Conservation (phyloP, 2,888 invertebrate genomes). For the Agriopis marginaria region DNA sequence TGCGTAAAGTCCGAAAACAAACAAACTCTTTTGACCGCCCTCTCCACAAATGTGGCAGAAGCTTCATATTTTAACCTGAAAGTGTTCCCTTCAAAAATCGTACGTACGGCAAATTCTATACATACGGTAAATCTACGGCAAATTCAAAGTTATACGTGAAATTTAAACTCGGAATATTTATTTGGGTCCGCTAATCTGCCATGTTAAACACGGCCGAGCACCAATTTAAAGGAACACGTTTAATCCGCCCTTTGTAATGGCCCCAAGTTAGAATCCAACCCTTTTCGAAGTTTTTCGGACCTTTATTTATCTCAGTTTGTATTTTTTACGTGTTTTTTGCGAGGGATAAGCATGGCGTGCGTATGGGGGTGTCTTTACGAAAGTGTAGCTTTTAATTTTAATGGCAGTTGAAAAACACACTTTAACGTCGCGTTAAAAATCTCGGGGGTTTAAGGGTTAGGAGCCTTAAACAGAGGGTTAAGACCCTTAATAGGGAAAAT, state of each 20-base stretch:
- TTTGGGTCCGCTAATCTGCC: conserved; percentile 58
- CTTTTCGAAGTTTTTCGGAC: conserved; percentile 25
- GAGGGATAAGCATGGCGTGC: conserved; percentile 9
- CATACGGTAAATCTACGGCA: conserved; percentile 4
- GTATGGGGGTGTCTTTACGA: background rate
- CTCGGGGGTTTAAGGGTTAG: background rate
- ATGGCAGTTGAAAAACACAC: conserved; percentile 5
- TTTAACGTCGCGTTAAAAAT: background rate
- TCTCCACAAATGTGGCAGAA: background rate
- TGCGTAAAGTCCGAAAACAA: background rate
- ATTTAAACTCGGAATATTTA: conserved; percentile 47
- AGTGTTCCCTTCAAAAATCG: conserved; percentile 1
- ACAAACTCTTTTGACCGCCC: conserved; percentile 1
- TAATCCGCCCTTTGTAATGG: conserved; percentile 57
- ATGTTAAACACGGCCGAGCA: conserved; percentile 50
- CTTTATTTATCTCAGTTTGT: conserved; percentile 23
- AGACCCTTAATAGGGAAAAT: background rate
- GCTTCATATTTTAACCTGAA: background rate
- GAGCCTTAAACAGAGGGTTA: background rate
- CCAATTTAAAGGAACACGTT: conserved; percentile 65
- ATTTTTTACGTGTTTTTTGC: conserved; percentile 15
- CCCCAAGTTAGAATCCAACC: conserved; percentile 19
- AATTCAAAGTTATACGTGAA: conserved; percentile 26
- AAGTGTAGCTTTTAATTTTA: conserved; percentile 13
- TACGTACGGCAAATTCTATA: background rate